Evolutionary conservation across 2,797 vertebrate species (phyloP), one percentile per base, ranked within the genome.

Genomic region (Fistularia tabacaria): DNA sequence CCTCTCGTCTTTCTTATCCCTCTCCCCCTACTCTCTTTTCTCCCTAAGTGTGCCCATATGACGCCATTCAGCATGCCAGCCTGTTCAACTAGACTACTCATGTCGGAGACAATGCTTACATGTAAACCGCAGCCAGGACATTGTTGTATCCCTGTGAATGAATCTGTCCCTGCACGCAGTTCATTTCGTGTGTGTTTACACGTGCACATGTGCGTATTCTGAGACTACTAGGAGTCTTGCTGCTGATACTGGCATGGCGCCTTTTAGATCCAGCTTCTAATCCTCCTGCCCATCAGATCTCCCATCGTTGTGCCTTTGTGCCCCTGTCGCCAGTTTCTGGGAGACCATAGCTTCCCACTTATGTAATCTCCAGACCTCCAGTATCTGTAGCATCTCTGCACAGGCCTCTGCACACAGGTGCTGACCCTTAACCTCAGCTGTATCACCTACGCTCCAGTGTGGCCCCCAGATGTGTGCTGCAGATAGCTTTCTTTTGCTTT

Each of bases 271-370:
- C 83, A 86, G 79, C 82, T 87, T 55, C 83, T 91, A 89, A 90
- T 89, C 90, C 88, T 83, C 80, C 75, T 74, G 87, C 79, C 84
- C 87, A 92, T 92, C 92, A 87, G 85, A 92, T 91, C 85, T 89
- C 72, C 71, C 73, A 69, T 88, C 81, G 59, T 70, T 62, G 82
- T 66, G 76, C 83, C 80, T 89, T 85, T 87, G 84, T 85, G 78
- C 69, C 57, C 69, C 59, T 79, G 88, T 83, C 74, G 82, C 80
- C 82, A 66, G 60, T 6, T n/a, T 44, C 69, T 65, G 51, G 63
- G 81, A 77, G 73, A 77, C 69, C 74, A 38, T 64, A 64, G 55
- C 66, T 56, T 78, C 66, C 77, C 74, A 74, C 83, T 88, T 89
- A 82, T 73, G 82, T 85, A 88, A 90, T 90, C 89, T 86, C 77